Conservation (phyloP, 2,113 vertebrate genomes). For the Percina caprodes region DNA sequence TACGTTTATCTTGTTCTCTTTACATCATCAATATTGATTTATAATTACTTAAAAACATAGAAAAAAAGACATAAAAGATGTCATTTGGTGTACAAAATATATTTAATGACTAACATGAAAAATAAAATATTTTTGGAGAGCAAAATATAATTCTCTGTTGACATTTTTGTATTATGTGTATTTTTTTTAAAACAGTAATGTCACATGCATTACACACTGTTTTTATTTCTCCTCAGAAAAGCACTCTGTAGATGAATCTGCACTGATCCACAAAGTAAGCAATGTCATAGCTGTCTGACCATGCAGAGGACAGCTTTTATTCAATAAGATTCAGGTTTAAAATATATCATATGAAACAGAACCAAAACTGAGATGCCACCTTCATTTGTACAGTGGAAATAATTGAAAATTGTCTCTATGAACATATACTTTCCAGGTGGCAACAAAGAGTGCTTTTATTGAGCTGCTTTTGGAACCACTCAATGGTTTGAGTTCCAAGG, state of each 20-base stretch:
- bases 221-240: neutral
- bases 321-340: neutral
- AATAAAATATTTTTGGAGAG: neutral
- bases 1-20: neutral
- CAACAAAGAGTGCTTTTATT: neutral
- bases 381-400: no score
- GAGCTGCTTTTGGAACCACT: neutral
- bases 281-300: neutral
- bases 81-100: neutral
- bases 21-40: neutral
- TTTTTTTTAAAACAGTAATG: neutral
- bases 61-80: neutral
- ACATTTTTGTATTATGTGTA: neutral
- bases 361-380: neutral
- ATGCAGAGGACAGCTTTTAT: neutral
- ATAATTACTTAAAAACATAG: neutral
- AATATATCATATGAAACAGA: neutral
- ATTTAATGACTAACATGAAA: neutral
- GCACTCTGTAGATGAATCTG: neutral
- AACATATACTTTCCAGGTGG: neutral
- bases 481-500: neutral
- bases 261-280: constrained; percentile 6
- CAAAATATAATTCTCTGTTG: neutral
- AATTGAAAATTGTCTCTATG: neutral
- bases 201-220: no score